Conservation (phyloP, 2,113 vertebrate genomes). For the Forbesichthys papilliferus region DNA sequence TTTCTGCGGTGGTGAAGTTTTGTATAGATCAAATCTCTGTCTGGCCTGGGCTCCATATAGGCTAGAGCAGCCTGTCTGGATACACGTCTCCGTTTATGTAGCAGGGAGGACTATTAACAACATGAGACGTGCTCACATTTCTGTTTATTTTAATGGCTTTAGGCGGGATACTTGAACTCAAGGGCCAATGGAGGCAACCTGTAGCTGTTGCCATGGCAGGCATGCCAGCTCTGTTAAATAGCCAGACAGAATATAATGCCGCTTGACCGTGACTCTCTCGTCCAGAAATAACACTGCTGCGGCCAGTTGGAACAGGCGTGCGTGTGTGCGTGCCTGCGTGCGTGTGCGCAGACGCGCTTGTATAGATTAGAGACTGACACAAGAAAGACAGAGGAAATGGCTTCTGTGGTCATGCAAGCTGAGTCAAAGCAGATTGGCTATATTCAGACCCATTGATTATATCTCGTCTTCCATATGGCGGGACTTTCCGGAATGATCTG, state of each 20-base stretch:
- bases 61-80: slow-evolving; percentile 36
- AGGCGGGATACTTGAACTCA: slow-evolving; percentile 36
- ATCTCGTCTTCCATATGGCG: slow-evolving; percentile 41
- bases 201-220: slow-evolving; percentile 30
- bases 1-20: slow-evolving; percentile 9
- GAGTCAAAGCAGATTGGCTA: slow-evolving; percentile 53
- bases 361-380: slow-evolving; percentile 2
- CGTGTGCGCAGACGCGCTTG: too few species aligned
- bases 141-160: slow-evolving; percentile 63
- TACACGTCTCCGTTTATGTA: slow-evolving; percentile 39
- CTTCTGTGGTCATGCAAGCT: slow-evolving; percentile 39
- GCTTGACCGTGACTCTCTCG: slow-evolving; percentile 21
- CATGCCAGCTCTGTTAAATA: slow-evolving; percentile 27
- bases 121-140: slow-evolving; percentile 51
- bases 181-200: slow-evolving; percentile 20
- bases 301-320: neutral
- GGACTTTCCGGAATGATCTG: slow-evolving; percentile 42
- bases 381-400: slow-evolving; percentile 26
- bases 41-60: slow-evolving; percentile 19
- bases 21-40: slow-evolving; percentile 32
- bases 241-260: slow-evolving; percentile 38
- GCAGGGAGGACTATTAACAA: slow-evolving; percentile 42
- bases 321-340: too few species aligned
- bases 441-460: slow-evolving; percentile 57
- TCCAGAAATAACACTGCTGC: neutral